phyloP scores from a whole-genome alignment of 92 coral and sea anemone species.

The Phymanthus crucifer region DNA sequence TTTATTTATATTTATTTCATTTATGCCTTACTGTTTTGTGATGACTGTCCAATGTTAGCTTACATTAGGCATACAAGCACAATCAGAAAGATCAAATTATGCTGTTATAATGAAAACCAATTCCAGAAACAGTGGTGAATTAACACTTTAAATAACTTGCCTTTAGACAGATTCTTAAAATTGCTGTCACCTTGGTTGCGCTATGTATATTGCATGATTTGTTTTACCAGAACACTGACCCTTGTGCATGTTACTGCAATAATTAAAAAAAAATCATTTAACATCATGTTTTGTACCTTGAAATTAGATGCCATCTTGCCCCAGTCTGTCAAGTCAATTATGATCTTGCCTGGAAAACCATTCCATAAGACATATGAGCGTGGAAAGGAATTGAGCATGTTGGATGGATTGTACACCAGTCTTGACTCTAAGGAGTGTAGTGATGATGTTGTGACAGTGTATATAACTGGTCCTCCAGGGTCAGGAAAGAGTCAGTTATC shows the following conservation, averaged over 20 bases:
- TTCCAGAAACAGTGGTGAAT: no score
- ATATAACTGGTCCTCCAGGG: conserved; percentile 91
- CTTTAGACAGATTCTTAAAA: no score
- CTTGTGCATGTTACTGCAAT: neutral
- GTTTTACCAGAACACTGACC: no score
- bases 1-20: no score
- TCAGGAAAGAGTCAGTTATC: conserved; percentile 89
- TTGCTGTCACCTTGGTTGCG: no score
- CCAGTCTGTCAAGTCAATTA: conserved; percentile 33
- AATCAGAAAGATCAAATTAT: no score
- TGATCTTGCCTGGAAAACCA: conserved; percentile 74
- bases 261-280: neutral
- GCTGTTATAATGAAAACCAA: no score
- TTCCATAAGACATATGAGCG: conserved; percentile 76
- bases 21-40: no score
- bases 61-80: no score
- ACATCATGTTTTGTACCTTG: neutral
- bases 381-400: conserved; percentile 53
- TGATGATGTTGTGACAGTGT: conserved; percentile 62
- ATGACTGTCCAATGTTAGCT: no score
- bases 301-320: conserved; percentile 6
- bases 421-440: conserved; percentile 12
- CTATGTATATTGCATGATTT: no score
- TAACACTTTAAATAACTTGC: no score
- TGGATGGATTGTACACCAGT: conserved; percentile 41